Conservation (phyloP, 2,797 vertebrate species). For the Poeciliopsis turneri region DNA sequence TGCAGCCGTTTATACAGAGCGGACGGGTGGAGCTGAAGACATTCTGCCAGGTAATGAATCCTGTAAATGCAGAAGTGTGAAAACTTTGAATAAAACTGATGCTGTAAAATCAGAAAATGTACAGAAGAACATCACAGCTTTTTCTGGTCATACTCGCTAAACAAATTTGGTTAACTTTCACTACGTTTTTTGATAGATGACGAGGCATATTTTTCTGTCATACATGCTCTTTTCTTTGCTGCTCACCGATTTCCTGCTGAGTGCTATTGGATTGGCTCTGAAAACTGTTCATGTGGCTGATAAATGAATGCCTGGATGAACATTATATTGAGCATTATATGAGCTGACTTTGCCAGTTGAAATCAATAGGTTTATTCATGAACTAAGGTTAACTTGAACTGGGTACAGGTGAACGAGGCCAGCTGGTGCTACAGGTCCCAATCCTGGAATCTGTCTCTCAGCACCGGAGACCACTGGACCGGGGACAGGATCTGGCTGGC, state of each 20-base stretch:
- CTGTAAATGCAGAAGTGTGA: background rate
- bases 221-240: too few relatives aligned
- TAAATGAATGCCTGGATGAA: background rate
- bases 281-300: background rate
- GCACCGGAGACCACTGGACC: slow-evolving; percentile 68
- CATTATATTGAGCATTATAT: background rate
- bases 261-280: background rate
- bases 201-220: background rate
- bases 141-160: background rate
- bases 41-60: slow-evolving; percentile 75
- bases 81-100: background rate
- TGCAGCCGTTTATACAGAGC: slow-evolving; percentile 75
- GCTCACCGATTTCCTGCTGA: background rate
- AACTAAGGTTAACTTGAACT: background rate
- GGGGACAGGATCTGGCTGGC: slow-evolving; percentile 84
- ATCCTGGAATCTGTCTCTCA: slow-evolving; percentile 74
- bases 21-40: slow-evolving; percentile 75
- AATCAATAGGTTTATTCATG: background rate
- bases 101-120: background rate
- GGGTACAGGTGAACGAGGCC: slow-evolving; percentile 75
- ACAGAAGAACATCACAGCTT: background rate
- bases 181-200: background rate
- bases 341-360: background rate
- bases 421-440: slow-evolving; percentile 81
- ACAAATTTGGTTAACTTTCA: background rate